Conservation (phyloP, 1,140 invertebrate genomes). For the Proctacanthus coquilletti region DNA sequence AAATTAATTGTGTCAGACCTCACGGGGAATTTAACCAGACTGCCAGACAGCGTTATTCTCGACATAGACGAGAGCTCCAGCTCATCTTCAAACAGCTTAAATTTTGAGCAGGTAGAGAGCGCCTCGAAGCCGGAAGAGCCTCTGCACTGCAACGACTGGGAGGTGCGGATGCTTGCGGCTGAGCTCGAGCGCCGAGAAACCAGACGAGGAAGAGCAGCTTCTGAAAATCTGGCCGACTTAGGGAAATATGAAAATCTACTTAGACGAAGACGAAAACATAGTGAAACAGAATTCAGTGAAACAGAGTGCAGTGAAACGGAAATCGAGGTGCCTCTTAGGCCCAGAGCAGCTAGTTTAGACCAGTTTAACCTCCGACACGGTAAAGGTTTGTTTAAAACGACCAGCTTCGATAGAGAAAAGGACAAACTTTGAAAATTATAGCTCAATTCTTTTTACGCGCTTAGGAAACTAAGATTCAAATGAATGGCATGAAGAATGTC, state of each 20-base stretch:
- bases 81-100: conserved; percentile 19
- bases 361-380: conserved; percentile 27
- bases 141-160: conserved; percentile 44
- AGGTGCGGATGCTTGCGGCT: conserved; percentile 57
- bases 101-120: conserved; percentile 14
- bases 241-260: conserved; percentile 17
- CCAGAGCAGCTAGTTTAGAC: conserved; percentile 24
- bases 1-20: conserved; percentile 16
- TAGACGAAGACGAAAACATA: conserved; percentile 20
- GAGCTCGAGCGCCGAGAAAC: conserved; percentile 47
- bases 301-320: conserved; percentile 25
- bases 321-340: conserved; percentile 14
- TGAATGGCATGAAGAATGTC: no score
- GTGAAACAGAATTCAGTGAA: conserved; percentile 16
- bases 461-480: no score
- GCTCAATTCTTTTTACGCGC: no score
- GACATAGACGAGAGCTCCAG: conserved; percentile 28
- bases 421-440: conserved; percentile 25
- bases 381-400: conserved; percentile 26
- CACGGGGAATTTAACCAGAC: conserved; percentile 18
- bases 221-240: conserved; percentile 17
- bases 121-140: conserved; percentile 8
- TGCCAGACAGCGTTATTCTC: conserved; percentile 24
- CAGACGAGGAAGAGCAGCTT: conserved; percentile 18
- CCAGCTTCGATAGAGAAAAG: conserved; percentile 30